phyloP scores from a whole-genome alignment of 2,888 invertebrate genomes.

The Caenorhabditis sp. region DNA sequence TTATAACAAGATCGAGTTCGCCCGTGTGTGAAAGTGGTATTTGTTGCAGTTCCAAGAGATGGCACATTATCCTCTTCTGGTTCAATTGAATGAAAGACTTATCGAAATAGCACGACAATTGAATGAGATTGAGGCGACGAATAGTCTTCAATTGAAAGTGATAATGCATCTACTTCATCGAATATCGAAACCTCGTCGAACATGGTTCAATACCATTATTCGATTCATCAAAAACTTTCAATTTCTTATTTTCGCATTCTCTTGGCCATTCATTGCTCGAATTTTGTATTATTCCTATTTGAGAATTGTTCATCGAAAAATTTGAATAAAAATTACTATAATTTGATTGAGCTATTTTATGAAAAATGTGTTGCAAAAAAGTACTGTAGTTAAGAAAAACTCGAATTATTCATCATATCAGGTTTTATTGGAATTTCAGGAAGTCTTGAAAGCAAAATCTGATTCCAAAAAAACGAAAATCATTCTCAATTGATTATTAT shows the following conservation, averaged over 20 bases:
- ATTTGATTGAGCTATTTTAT: no score
- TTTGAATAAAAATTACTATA: not conserved
- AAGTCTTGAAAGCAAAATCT: no score
- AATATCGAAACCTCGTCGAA: slow-evolving; percentile 31
- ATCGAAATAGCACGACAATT: slow-evolving; percentile 52
- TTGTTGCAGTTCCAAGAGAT: slow-evolving; percentile 53
- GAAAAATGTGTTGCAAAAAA: no score
- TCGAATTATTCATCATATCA: no score
- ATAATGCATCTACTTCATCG: slow-evolving; percentile 52
- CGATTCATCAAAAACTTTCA: slow-evolving; percentile 25
- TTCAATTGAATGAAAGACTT: slow-evolving; percentile 58
- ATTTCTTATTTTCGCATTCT: slow-evolving; percentile 37
- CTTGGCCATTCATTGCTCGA: slow-evolving; percentile 36
- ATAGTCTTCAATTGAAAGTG: slow-evolving; percentile 54
- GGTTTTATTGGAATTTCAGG: no score
- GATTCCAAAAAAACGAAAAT: no score
- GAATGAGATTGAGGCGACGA: slow-evolving; percentile 55
- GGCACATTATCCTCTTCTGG: slow-evolving; percentile 54
- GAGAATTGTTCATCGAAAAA: slow-evolving; percentile 4
- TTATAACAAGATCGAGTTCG: no score
- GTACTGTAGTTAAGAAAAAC: no score
- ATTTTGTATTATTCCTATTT: slow-evolving; percentile 28
- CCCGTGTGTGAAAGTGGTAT: not conserved
- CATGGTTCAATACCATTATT: slow-evolving; percentile 13
- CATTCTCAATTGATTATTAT: no score